phyloP scores from a whole-genome alignment of 2,888 invertebrate species.

The Sphecodes monilicornis region DNA sequence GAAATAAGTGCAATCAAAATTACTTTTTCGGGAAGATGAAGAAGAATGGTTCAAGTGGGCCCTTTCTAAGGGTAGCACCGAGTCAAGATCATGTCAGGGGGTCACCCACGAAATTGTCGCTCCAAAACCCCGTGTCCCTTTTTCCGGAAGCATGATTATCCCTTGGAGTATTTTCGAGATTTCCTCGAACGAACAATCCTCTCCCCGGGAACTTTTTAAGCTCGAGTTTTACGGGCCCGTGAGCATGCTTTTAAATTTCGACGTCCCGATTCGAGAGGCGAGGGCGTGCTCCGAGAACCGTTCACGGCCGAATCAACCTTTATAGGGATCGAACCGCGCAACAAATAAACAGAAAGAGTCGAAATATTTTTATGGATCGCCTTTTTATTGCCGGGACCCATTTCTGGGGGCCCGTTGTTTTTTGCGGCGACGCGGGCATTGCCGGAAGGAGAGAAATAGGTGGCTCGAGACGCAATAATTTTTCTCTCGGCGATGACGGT shows the following conservation, averaged over 20 bases:
- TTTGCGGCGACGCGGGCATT: neutral
- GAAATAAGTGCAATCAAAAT: too few relatives aligned
- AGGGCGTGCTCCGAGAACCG: conserved; percentile 20
- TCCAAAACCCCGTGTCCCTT: neutral
- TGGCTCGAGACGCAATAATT: neutral
- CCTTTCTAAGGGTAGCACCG: neutral
- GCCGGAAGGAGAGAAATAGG: conserved; percentile 9
- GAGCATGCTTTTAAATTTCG: conserved; percentile 56
- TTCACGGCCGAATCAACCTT: conserved; percentile 8
- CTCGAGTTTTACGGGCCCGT: conserved; percentile 64
- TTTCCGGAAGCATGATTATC: conserved; percentile 12
- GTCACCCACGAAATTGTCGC: neutral
- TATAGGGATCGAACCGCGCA: neutral
- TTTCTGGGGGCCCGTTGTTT: conserved; percentile 16
- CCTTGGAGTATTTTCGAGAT: neutral
- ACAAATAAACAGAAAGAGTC: conserved; percentile 42
- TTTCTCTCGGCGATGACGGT: neutral
- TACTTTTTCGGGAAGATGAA: too few relatives aligned
- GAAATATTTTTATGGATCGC: conserved; percentile 52
- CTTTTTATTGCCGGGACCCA: conserved; percentile 31
- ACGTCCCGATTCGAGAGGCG: conserved; percentile 22
- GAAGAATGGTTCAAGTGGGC: neutral
- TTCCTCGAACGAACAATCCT: conserved; percentile 2
- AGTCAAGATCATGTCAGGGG: neutral
- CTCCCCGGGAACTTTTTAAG: conserved; percentile 54